Conservation (phyloP, 2,797 vertebrate genomes). For the Momotus momota region DNA sequence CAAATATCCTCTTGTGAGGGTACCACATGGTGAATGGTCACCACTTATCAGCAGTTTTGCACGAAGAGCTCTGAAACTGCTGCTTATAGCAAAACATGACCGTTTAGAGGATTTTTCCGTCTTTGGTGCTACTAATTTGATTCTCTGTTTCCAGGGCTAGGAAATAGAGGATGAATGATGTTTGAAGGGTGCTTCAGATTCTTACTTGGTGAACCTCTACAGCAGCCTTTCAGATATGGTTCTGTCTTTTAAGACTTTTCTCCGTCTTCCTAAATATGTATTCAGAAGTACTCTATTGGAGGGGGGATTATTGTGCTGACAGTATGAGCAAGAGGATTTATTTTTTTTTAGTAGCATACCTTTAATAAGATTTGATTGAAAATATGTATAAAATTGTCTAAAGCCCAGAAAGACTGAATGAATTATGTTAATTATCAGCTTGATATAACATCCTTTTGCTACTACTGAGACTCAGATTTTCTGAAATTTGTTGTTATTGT, state of each 20-base stretch:
- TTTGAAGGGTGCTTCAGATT: not conserved
- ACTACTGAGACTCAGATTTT: not conserved
- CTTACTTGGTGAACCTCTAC: not conserved
- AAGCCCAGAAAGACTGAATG: not conserved
- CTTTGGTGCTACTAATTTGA: not conserved
- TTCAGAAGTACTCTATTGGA: not conserved
- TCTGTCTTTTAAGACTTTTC: not conserved
- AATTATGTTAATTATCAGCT: not conserved
- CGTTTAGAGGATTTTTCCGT: not conserved
- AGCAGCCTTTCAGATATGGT: not conserved
- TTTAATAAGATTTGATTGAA: constrained; percentile 8
- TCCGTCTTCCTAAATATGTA: not conserved
- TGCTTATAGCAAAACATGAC: not conserved
- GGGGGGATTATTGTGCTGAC: not conserved
- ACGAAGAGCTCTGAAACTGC: not conserved
- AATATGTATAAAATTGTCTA: not conserved
- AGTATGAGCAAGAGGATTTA: not conserved
- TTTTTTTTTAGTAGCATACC: not conserved
- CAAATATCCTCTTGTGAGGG: not conserved
- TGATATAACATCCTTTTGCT: not conserved
- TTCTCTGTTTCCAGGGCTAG: not conserved
- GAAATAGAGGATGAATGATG: not conserved
- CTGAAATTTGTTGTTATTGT: not conserved
- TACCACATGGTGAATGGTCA: not conserved
- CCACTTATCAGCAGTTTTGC: not conserved